A percentile compares a stretch with the other conserved stretches of the same genome.
Conservation (phyloP, 2,113 vertebrate species). For the Lepus europaeus region DNA sequence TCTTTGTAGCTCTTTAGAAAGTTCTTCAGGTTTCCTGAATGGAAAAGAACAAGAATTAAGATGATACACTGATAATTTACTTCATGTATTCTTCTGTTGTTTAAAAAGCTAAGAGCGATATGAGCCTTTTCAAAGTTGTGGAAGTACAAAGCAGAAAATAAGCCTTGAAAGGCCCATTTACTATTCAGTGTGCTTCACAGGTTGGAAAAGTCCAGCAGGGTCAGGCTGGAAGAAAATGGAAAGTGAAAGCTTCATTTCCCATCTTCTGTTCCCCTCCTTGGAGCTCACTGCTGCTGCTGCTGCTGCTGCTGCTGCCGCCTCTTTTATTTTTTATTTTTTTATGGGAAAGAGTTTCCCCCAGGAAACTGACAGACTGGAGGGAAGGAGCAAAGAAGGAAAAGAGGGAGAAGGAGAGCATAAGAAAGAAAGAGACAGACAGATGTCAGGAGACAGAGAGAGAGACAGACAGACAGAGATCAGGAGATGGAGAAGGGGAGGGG, state of each 20-base stretch:
- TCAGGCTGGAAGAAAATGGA: neutral
- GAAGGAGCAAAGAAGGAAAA: no score
- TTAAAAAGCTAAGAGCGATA: neutral
- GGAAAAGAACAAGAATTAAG: conserved; percentile 8
- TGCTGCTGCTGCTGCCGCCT: no score
- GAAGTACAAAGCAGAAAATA: conserved; percentile 37
- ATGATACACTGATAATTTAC: conserved; percentile 20
- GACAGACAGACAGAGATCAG: no score
- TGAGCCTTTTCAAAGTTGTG: neutral
- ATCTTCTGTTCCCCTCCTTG: neutral
- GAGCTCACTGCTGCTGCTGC: neutral
- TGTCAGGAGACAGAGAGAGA: no score
- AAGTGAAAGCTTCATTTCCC: conserved; percentile 16
- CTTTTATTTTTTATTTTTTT: no score
- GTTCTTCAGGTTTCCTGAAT: neutral
- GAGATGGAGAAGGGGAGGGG: no score
- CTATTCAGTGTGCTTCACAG: conserved; percentile 23
- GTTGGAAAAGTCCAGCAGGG: neutral
- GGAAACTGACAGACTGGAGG: no score
- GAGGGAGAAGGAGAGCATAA: no score
- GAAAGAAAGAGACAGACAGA: no score
- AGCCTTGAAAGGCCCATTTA: neutral
- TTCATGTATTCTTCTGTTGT: conserved; percentile 38
- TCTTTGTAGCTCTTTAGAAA: neutral
- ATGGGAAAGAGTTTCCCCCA: no score